Base-by-base conservation (phyloP, 2,797 vertebrate genomes). In the Acrossocheilus wenchowensis region DNA sequence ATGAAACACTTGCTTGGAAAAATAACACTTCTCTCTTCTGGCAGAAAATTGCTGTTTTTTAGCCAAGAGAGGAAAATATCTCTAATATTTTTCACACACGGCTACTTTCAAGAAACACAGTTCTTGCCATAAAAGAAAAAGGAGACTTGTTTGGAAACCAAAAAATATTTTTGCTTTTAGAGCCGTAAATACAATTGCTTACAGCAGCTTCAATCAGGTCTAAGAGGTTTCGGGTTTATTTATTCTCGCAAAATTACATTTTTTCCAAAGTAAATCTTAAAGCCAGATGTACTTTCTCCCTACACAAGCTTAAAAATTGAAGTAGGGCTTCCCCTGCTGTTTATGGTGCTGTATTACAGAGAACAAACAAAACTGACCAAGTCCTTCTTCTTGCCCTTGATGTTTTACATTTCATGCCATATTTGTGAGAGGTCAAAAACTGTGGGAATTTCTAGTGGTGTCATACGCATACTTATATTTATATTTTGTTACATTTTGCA, bases 401-500 rank as follows among this genome's bases (percentile, higher is more conserved):
- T 9, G 60, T 86, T 81, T 43, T 39, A 54, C 23, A 21, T 84
- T 75, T 81, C 6, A 19, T 66, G 23, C 39, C 23, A 41, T 87
- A 74, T 75, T 73, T 87, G 26, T 60, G 52, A 78, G n/a, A 79
- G 36, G 39, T 66, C 34, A 86, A 83, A 80, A 74, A 50, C 45
- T 54, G n/a, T 34, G 57, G 71, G 72, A 43, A 66, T 17, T 52
- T 62, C 62, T 57, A 68, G 41, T 54, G 78, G 57, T 86, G 84
- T 87, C 85, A 81, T 86, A 57, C 5, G 71, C 62, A 86, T 73
- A 72, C 52, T 84, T 41, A 84, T 90, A 89, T 90, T 89, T 81
- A 87, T 87, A 82, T 39, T 87, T 77, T 88, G 81, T 86, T 82
- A 81, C 45, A 83, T 88, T 87, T 88, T 88, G 88, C 85, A 85